Percentiles rank a stretch among this genome's conserved stretches.
Conservation (phyloP, 2,888 invertebrate species). For the Kryphioiulus occultus region DNA sequence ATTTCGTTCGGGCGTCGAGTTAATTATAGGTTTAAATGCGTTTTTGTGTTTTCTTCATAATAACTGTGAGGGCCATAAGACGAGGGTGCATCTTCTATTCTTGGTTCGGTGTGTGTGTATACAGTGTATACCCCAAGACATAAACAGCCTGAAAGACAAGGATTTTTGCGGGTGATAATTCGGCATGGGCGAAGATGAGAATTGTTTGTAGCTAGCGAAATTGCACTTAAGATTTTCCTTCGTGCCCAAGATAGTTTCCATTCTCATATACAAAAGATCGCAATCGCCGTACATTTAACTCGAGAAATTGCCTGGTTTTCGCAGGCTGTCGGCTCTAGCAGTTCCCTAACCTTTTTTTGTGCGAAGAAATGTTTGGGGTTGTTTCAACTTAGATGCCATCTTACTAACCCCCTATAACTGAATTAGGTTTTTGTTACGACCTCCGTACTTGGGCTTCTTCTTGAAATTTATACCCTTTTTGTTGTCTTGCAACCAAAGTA, state of each 20-base stretch:
- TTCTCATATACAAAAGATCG: conserved; percentile 26
- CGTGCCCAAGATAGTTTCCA: conserved; percentile 4
- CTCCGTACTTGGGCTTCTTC: background rate
- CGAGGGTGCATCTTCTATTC: conserved; percentile 11
- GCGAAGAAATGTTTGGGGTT: background rate
- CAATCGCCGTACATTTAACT: background rate
- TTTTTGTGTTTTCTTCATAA: background rate
- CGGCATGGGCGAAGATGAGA: background rate
- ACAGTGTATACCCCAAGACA: background rate
- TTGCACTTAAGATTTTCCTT: conserved; percentile 9
- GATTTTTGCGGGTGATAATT: background rate
- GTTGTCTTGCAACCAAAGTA: too few species aligned
- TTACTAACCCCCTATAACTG: background rate
- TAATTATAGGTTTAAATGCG: background rate
- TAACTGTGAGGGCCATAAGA: background rate
- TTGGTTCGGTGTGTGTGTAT: background rate
- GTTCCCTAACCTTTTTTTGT: background rate
- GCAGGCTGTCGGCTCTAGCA: background rate
- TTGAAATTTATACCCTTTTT: too few species aligned
- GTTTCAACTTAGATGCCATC: conserved; percentile 30
- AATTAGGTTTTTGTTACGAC: background rate
- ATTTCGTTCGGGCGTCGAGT: background rate
- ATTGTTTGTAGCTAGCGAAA: background rate
- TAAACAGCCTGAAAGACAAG: background rate
- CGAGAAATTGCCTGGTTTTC: background rate